These are phyloP conservation scores for Apomyelois bistriatella DNA, from an alignment of 2,888 invertebrate species.

Conservation along the genomic window DNA sequence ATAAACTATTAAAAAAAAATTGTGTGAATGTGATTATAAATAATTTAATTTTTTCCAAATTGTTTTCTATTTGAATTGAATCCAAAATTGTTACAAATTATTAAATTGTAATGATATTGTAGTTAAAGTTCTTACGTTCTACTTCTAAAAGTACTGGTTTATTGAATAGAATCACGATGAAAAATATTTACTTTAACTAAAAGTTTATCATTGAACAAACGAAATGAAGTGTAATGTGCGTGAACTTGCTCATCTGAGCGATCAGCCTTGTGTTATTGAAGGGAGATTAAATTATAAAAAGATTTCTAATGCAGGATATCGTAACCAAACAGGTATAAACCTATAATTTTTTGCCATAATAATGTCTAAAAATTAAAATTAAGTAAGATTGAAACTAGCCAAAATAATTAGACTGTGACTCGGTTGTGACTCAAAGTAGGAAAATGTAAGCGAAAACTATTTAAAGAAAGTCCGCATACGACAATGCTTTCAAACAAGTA, in stretches of 20 bases:
- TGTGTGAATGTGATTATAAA: no score
- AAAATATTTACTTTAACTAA: no score
- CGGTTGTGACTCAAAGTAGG: background rate
- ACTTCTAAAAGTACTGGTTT: no score
- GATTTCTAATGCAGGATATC: slow-evolving; percentile 76
- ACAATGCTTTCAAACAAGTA: background rate
- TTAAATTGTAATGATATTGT: no score
- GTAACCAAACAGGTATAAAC: slow-evolving; percentile 62
- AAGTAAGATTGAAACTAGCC: background rate
- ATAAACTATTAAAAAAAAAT: no score
- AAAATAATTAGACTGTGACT: slow-evolving; percentile 6
- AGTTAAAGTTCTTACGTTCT: no score
- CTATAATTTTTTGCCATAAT: background rate
- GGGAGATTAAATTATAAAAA: slow-evolving; percentile 86
- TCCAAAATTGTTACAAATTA: no score
- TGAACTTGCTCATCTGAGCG: slow-evolving; percentile 83
- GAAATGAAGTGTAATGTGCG: slow-evolving; percentile 86
- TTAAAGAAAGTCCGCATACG: background rate
- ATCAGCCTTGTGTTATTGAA: slow-evolving; percentile 82
- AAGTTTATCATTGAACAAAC: no score
- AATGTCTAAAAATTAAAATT: background rate
- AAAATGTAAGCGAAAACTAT: background rate
- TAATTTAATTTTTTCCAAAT: no score
- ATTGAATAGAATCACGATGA: no score
- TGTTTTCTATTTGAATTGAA: no score